Evolutionary conservation across 2,888 invertebrate genomes (phyloP), one percentile per base, ranked within the genome.

Genomic region (Lamproptera curius): DNA sequence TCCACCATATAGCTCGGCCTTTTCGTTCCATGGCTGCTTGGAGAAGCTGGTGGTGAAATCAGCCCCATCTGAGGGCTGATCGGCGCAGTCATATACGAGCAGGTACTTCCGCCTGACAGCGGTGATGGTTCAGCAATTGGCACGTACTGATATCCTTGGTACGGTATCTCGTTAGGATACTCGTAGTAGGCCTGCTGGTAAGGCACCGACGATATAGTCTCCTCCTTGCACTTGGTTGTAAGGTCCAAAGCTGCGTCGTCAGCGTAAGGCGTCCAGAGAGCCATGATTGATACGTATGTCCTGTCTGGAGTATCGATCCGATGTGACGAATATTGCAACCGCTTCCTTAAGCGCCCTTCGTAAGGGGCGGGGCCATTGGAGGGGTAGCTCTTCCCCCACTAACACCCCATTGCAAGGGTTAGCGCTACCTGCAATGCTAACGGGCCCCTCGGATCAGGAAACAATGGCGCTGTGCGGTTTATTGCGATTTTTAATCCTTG

Each of bases 1-100:
- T 90, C 89, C 0, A 91, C 89, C 35, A 90, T 89, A 59, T 88
- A 89, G 55, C 15, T 56, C 20, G 23, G 16, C 33, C 6, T 10
- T 11, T 8, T 5, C 6, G 23, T 52, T 16, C 49, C 53, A n/a
- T 50, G 41, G 0, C 56, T 56, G 0, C 47, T 51, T 4, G 62
- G 59, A 0, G 61, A 63, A 0, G 56, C 56, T 4, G 59, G 61
- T 0, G 61, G 60, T 14, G 45, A 45, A 10, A 55, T 59, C 54
- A 58, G 43, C 4, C 56, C 58, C 1, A 45, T 53, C n/a, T 55
- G 55, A 6, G 58, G 56, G 13, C 53, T 55, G 33, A 52, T 13
- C 2, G 58, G 50, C 3, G 50, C 42, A 4, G 50, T 34, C 2
- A 46, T 26, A 23, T 56, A 54, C 16, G 56, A 56, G 15, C 56